Evolutionary conservation across 2,797 vertebrate genomes (phyloP), one percentile per base, ranked within the genome.

Genomic region (Naso thynnoides): DNA sequence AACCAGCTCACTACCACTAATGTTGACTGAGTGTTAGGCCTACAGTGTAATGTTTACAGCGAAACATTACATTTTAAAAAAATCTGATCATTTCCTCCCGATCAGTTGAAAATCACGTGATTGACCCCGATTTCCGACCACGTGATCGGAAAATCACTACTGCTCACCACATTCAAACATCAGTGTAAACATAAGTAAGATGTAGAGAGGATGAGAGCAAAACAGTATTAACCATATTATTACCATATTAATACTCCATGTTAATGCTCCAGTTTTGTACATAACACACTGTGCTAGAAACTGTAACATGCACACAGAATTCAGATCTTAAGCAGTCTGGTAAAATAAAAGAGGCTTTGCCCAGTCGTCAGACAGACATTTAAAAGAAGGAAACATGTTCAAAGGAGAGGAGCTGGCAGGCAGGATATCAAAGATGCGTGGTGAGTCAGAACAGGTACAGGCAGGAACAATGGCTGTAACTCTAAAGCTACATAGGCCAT

Each of bases 401-500:
- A 73, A 71, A 74, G 66, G 16, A 21, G 47, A 11, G 33, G 72
- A 44, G 31, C 33, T 33, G 50, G 52, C 49, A 50, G 62, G 56
- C 50, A 73, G 38, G 55, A 70, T 66, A 74, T 75, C 69, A 76
- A 77, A 76, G 70, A 63, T 44, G 24, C 39, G 21, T 19, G 26
- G 54, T 79, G 57, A 54, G 54, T 65, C 33, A 64, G 72, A 79
- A 57, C 79, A 89, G 75, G 78, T 71, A 74, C 16, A 64, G 78
- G 44, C 83, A 79, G 45, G 79, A 86, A 66, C 48, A 72, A 63
- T 77, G 21, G 36, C 33, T 60, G 10, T 0, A 66, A 53, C 26
- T 39, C 26, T 47, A 44, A 52, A 29, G 39, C 42, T 73, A 59
- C 45, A 18, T 0, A 60, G 44, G 66, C 39, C 27, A 13, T 55